A percentile compares a stretch with the other conserved stretches of the same genome.
Conservation (phyloP, 2,888 invertebrate species). For the Molanna angustata region DNA sequence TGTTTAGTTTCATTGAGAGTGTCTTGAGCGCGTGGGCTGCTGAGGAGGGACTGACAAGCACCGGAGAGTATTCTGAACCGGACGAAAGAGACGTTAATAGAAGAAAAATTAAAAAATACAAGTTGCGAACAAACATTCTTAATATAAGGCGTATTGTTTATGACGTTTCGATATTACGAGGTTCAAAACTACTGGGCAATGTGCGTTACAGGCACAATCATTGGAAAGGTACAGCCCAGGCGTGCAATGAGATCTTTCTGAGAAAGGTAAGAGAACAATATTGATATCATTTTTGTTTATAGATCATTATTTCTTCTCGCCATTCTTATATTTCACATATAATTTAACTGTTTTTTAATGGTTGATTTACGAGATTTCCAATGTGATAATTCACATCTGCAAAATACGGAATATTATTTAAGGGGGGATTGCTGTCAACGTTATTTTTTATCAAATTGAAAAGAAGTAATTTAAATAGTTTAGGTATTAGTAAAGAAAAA, state of each 20-base stretch:
- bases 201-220: constrained; percentile 75
- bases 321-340: no score
- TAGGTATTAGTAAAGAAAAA: no score
- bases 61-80: constrained; percentile 71
- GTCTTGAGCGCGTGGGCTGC: constrained; percentile 78
- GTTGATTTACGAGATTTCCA: no score
- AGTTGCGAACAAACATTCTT: constrained; percentile 63
- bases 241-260: constrained; percentile 85
- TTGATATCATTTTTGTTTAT: no score
- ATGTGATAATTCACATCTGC: no score
- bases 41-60: constrained; percentile 67
- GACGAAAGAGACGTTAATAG: constrained; percentile 65
- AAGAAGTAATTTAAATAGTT: no score
- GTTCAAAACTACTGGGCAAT: constrained; percentile 65
- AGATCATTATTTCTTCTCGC: no score
- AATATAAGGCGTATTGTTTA: constrained; percentile 67
- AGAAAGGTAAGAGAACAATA: constrained; percentile 79
- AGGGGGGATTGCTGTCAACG: no score
- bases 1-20: constrained; percentile 78
- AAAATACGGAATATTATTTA: no score
- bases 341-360: no score
- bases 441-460: no score
- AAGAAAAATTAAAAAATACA: constrained; percentile 59
- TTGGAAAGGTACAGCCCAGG: constrained; percentile 81
- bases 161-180: constrained; percentile 68